Conservation (phyloP, 2,888 invertebrate species). For the Therioaphis trifolii region DNA sequence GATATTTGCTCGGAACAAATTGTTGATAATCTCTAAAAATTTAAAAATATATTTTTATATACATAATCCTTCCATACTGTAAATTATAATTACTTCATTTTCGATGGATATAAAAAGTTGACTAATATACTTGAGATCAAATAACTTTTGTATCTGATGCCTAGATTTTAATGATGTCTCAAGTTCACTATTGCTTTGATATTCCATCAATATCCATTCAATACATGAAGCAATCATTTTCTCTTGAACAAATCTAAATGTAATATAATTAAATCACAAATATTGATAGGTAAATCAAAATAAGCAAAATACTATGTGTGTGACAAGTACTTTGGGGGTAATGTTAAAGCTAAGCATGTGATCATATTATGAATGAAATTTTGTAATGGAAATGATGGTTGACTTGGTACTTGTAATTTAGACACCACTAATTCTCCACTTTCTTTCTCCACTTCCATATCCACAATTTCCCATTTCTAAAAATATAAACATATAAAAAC, state of each 20-base stretch:
- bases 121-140: slow-evolving; percentile 59
- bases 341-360: slow-evolving; percentile 15
- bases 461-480: slow-evolving; percentile 55
- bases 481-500: background rate
- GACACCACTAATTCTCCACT: slow-evolving; percentile 56
- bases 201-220: slow-evolving; percentile 54
- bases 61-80: background rate
- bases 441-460: slow-evolving; percentile 59
- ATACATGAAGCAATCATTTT: slow-evolving; percentile 35
- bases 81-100: slow-evolving; percentile 34
- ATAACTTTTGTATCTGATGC: slow-evolving; percentile 56
- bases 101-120: slow-evolving; percentile 47
- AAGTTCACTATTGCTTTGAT: slow-evolving; percentile 25
- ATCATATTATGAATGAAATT: slow-evolving; percentile 48
- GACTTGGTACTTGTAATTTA: slow-evolving; percentile 51
- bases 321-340: slow-evolving; percentile 49
- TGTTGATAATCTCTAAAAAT: slow-evolving; percentile 20
- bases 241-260: slow-evolving; percentile 47
- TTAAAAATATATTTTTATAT: background rate
- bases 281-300: background rate
- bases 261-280: background rate
- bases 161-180: slow-evolving; percentile 51
- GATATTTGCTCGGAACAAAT: slow-evolving; percentile 41
- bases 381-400: slow-evolving; percentile 59
- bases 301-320: background rate